These are phyloP conservation scores for Drosophila kurseongensis DNA, from an alignment of 1,140 invertebrate genomes.

Conservation along the genomic window DNA sequence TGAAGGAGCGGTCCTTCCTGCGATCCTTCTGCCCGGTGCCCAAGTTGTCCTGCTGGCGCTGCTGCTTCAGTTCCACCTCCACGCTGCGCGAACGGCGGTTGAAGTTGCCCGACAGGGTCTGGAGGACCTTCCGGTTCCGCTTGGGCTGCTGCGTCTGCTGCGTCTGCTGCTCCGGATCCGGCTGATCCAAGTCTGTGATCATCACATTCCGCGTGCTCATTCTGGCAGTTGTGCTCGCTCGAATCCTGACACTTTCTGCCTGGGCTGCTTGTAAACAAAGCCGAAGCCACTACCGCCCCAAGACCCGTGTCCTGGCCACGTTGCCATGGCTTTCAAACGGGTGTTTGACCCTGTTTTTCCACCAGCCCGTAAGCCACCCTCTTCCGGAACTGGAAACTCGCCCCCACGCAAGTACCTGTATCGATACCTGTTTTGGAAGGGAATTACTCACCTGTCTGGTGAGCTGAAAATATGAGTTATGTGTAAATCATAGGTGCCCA, in stretches of 20 bases:
- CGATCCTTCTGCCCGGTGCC: slow-evolving; percentile 26
- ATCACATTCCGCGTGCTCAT: slow-evolving; percentile 52
- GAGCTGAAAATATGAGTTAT: too few relatives aligned
- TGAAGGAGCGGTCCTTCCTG: slow-evolving; percentile 52
- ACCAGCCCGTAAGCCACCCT: slow-evolving; percentile 14
- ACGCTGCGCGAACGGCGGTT: slow-evolving; percentile 72
- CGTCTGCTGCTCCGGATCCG: slow-evolving; percentile 39
- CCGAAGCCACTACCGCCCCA: slow-evolving; percentile 23
- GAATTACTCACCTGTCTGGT: not conserved
- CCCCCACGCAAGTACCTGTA: slow-evolving; percentile 1
- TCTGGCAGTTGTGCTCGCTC: slow-evolving; percentile 13
- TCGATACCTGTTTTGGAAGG: not conserved
- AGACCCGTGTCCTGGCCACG: slow-evolving; percentile 17
- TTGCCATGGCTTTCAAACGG: slow-evolving; percentile 44
- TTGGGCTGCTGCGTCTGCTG: slow-evolving; percentile 29
- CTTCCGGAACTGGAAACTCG: not conserved
- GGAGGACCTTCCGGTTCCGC: slow-evolving; percentile 64
- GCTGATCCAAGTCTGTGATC: slow-evolving; percentile 74
- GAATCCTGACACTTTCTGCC: slow-evolving; percentile 40
- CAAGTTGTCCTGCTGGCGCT: slow-evolving; percentile 32
- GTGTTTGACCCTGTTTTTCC: slow-evolving; percentile 65
- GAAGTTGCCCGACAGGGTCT: slow-evolving; percentile 77
- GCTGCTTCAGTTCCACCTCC: slow-evolving; percentile 48
- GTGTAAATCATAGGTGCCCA: too few relatives aligned
- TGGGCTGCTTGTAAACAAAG: slow-evolving; percentile 55